Percentiles rank a stretch among this genome's conserved stretches.
phyloP scores from a whole-genome alignment of 2,888 invertebrate genomes.

The Lycocerus yunnanus region DNA sequence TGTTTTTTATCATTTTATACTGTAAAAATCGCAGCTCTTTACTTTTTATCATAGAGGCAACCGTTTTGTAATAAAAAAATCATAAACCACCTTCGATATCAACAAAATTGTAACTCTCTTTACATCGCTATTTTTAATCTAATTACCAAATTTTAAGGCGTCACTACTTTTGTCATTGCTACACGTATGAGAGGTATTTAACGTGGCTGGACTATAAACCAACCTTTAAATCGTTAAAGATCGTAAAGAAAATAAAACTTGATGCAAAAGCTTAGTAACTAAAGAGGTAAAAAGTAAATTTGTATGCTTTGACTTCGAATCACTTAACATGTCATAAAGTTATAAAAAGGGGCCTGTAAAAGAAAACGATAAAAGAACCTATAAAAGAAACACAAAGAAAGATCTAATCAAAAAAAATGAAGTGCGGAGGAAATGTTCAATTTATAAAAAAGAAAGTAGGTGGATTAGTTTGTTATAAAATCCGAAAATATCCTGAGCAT shows the following conservation, averaged over 20 bases:
- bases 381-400: background rate
- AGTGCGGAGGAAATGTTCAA: background rate
- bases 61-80: too few species aligned
- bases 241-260: background rate
- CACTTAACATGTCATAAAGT: background rate
- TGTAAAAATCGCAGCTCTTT: too few species aligned
- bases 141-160: too few species aligned
- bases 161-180: too few species aligned
- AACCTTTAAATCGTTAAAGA: too few species aligned
- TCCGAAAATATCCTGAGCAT: background rate
- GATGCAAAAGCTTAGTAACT: background rate
- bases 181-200: too few species aligned
- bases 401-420: background rate
- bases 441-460: background rate
- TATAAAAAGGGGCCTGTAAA: background rate
- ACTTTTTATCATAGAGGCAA: too few species aligned
- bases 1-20: too few species aligned
- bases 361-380: background rate
- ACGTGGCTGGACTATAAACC: too few species aligned
- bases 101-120: too few species aligned
- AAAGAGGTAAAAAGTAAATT: background rate
- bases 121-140: too few species aligned
- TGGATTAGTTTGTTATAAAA: background rate
- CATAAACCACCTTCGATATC: too few species aligned
- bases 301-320: background rate